Evolutionary conservation across 2,888 invertebrate species (phyloP).

Genomic region (Aphidius colemani): DNA sequence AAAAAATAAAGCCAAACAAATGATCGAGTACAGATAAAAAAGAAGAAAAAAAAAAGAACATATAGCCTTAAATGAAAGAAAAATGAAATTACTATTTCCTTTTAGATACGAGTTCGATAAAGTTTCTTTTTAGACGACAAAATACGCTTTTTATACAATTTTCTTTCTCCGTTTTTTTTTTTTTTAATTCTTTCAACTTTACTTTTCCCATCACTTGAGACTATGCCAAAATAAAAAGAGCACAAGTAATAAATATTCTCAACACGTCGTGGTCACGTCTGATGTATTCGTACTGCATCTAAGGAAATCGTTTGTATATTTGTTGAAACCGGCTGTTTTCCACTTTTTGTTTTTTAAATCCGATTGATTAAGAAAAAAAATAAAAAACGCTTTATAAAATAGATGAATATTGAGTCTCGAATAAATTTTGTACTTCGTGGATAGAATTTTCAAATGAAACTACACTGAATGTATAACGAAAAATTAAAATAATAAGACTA

Average conservation of each 20-base stretch:
- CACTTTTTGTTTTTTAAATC: slow-evolving; percentile 15
- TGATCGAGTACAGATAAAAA: background rate
- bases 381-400: too few relatives aligned
- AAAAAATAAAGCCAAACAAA: too few relatives aligned
- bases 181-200: background rate
- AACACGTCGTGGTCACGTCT: slow-evolving; percentile 23
- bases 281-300: slow-evolving; percentile 6
- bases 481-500: too few relatives aligned
- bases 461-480: too few relatives aligned
- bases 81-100: slow-evolving; percentile 27
- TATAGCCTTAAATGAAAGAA: background rate
- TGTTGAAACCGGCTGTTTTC: background rate
- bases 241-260: slow-evolving; percentile 25
- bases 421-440: too few relatives aligned
- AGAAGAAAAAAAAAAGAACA: too few relatives aligned
- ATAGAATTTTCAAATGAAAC: too few relatives aligned
- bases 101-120: background rate
- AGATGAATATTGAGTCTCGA: too few relatives aligned
- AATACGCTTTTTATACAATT: slow-evolving; percentile 6
- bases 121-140: slow-evolving; percentile 11
- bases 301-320: too few relatives aligned
- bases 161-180: background rate
- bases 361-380: slow-evolving; percentile 16
- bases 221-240: too few relatives aligned
- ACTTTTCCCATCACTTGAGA: background rate